phyloP scores from a whole-genome alignment of 2,797 vertebrate species.

The Molossus alvarezi region DNA sequence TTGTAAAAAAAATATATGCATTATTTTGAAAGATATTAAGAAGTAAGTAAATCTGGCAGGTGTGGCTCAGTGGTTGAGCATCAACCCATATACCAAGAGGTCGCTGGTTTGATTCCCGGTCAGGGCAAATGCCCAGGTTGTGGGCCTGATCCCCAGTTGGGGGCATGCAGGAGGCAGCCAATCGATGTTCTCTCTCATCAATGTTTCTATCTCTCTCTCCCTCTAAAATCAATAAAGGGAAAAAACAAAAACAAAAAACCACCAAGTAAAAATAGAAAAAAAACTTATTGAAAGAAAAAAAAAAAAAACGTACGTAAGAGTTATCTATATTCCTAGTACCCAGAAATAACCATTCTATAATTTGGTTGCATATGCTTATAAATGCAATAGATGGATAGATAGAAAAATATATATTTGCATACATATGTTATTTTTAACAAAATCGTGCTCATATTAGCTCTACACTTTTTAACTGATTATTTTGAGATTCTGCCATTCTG shows the following conservation, averaged over 20 bases:
- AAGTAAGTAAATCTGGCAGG: not conserved
- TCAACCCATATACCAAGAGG: no score
- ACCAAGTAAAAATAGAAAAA: no score
- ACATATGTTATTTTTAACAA: not conserved
- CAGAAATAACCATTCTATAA: not conserved
- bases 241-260: no score
- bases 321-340: not conserved
- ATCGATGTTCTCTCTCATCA: no score
- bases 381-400: not conserved
- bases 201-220: no score
- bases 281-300: no score
- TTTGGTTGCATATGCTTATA: not conserved
- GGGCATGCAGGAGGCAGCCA: no score
- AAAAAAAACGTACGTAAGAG: not conserved
- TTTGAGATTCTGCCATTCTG: not conserved
- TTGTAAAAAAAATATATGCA: not conserved
- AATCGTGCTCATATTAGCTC: not conserved
- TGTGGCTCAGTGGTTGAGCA: no score
- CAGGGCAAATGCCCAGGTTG: no score
- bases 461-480: not conserved
- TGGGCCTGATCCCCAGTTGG: no score
- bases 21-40: not conserved
- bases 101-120: no score
- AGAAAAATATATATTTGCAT: not conserved
- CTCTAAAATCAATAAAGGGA: no score